These are phyloP conservation scores for Drosophila tropicalis DNA, from an alignment of 1,140 invertebrate species.

Conservation along the genomic window DNA sequence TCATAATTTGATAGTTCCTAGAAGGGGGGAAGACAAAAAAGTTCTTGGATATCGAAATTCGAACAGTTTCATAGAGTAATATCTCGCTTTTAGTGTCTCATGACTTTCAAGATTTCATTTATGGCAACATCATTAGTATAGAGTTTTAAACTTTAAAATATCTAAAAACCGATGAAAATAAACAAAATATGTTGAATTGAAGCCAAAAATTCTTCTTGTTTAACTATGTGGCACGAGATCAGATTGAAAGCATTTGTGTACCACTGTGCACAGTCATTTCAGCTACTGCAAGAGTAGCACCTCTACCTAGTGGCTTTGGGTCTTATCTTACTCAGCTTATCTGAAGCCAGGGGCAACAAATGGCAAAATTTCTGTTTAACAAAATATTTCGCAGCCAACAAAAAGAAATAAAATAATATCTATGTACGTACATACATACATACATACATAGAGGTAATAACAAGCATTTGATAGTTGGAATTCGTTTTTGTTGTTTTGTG, in stretches of 20 bases:
- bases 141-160: no score
- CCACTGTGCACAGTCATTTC: slow-evolving; percentile 43
- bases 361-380: slow-evolving; percentile 72
- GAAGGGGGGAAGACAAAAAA: no score
- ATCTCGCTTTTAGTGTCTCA: no score
- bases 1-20: no score
- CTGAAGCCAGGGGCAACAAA: slow-evolving; percentile 50
- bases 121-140: no score
- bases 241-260: background rate
- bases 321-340: slow-evolving; percentile 73
- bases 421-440: slow-evolving; percentile 26
- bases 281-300: slow-evolving; percentile 27
- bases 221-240: no score
- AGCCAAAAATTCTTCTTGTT: background rate
- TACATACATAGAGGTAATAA: slow-evolving; percentile 50
- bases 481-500: slow-evolving; percentile 27
- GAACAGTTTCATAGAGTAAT: no score
- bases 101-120: no score
- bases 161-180: no score
- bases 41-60: no score
- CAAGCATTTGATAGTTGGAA: slow-evolving; percentile 61
- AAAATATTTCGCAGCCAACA: slow-evolving; percentile 68
- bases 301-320: slow-evolving; percentile 4
- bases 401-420: slow-evolving; percentile 32
- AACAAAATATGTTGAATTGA: no score